Base-by-base conservation (phyloP, 2,888 invertebrate species). In the Metacarcinus magister region DNA sequence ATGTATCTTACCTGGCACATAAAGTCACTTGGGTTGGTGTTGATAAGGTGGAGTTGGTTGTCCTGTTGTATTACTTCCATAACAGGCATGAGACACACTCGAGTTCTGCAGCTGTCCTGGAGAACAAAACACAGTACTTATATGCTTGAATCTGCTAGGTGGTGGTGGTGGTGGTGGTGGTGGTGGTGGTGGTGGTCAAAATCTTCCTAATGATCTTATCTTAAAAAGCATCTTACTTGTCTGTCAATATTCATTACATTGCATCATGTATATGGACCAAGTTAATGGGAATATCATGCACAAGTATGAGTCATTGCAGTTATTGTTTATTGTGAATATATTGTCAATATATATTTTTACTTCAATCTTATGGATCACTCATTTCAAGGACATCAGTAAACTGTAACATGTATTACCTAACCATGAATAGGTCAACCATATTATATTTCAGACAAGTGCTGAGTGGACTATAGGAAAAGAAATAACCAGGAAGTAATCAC, bases 111-210 rank as follows among this genome's bases (percentile, higher is more conserved):
- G 39, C 19, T 87, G 87, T 87, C 39, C 39, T 87, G 28, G 87
- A 87, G n/a, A 87, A 32, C 39, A 87, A 87, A 87, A 39, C 32
- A 67, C 4, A 87, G 2, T 87, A 32, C 87, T 32, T 2, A 0
- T 87, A 16, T 87, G 87, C 87, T 87, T 87, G 87, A 87, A 39
- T 87, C 39, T 87, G 39, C 87, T 87, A 39, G 32, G 87, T 39
- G 87, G 16, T 87, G 87, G 39, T 10, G 13, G 19, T 16, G 10
- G 54, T 54, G 10, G 0, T 54, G 13, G 10, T 54, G 19, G 19
- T 54, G 54, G 54, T 54, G 19, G 10, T 87, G 32, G 87, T 39
- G 87, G 16, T 87, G 87, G 39, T 10, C 8, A 87, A 39, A 39
- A 87, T 60, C 16, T 8, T 54, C 28, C 32, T 92, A 32, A 28